Conservation (phyloP, 2,797 vertebrate genomes). For the Gymnodraco acuticeps region DNA sequence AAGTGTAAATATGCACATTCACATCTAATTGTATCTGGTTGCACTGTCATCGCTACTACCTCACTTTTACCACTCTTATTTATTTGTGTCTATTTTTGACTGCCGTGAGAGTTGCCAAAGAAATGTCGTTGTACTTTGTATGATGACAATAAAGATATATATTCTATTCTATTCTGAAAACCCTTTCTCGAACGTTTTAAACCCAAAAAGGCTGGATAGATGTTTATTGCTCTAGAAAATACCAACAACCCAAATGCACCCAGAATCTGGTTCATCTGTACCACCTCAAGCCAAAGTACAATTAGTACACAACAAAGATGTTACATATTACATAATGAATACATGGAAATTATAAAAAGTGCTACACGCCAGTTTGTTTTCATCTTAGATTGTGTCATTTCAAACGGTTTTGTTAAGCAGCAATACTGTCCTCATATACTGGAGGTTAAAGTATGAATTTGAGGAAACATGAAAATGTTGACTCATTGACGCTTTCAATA, state of each 20-base stretch:
- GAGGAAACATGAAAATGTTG: no score
- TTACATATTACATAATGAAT: background rate
- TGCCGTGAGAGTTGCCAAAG: no score
- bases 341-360: background rate
- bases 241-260: background rate
- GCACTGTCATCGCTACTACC: no score
- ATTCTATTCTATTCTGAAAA: no score
- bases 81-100: no score
- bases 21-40: no score
- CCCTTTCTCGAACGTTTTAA: background rate
- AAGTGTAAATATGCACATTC: no score
- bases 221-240: background rate
- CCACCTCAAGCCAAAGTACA: conserved; percentile 25
- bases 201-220: background rate
- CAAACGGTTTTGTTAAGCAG: background rate
- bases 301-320: background rate
- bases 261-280: conserved; percentile 3
- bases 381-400: background rate
- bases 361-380: background rate
- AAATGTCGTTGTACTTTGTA: no score
- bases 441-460: background rate
- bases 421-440: background rate
- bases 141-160: no score
- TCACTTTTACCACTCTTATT: no score
- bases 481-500: background rate